Percentiles rank a stretch among this genome's conserved stretches.
Conservation (phyloP, 2,113 vertebrate genomes). For the Stigmatopora argus region DNA sequence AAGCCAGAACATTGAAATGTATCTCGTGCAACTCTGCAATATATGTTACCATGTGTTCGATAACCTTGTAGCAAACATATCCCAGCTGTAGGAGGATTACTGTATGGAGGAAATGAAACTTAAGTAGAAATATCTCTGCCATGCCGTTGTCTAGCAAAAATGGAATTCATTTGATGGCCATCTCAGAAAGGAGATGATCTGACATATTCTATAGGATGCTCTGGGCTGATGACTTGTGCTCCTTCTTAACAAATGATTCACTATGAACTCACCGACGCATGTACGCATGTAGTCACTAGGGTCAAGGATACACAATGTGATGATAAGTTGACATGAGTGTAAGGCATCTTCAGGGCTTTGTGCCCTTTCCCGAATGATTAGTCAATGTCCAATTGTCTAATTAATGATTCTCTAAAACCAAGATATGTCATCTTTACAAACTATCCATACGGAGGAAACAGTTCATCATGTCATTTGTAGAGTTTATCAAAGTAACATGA, state of each 20-base stretch:
- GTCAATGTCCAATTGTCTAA: constrained; percentile 70
- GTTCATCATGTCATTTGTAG: too few relatives aligned
- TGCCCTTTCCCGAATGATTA: constrained; percentile 71
- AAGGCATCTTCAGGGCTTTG: constrained; percentile 60
- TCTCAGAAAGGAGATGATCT: not conserved
- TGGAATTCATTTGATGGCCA: not conserved
- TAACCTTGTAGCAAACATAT: constrained; percentile 58
- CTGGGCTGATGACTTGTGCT: constrained; percentile 23
- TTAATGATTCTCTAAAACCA: constrained; percentile 63
- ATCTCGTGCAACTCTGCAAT: constrained; percentile 61
- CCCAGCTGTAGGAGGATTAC: constrained; percentile 34
- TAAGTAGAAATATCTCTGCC: constrained; percentile 26
- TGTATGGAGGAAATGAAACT: constrained; percentile 31
- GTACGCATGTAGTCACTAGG: constrained; percentile 25
- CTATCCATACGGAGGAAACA: constrained; percentile 26
- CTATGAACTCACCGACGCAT: constrained; percentile 26
- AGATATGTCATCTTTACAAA: constrained; percentile 52
- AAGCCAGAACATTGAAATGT: constrained; percentile 68
- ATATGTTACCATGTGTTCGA: constrained; percentile 63
- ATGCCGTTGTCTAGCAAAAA: constrained; percentile 18
- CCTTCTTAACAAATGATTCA: constrained; percentile 50
- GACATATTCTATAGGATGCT: constrained; percentile 11
- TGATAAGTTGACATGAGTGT: constrained; percentile 62
- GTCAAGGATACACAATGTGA: constrained; percentile 53
- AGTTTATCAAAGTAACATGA: not conserved